Conservation (phyloP, 1,140 invertebrate genomes). For the Drosophila subobscura region DNA sequence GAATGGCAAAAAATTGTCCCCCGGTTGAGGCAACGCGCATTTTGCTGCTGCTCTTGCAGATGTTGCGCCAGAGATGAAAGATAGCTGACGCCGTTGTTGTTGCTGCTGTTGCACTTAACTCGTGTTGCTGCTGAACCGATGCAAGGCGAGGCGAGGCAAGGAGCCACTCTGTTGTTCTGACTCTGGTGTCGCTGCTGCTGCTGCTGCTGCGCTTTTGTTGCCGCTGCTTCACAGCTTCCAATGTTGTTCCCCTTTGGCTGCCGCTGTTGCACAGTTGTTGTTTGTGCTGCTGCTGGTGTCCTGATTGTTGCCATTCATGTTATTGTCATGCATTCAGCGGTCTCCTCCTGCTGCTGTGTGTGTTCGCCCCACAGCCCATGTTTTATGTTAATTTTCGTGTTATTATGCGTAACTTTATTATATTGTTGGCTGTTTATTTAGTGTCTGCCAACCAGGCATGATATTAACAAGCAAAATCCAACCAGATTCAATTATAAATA, state of each 20-base stretch:
- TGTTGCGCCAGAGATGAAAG: slow-evolving; percentile 12
- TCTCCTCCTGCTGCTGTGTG: no score
- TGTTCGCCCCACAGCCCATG: slow-evolving; percentile 11
- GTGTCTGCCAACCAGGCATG: no score
- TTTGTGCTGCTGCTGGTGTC: slow-evolving; percentile 12
- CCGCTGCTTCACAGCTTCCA: not conserved
- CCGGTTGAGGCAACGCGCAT: slow-evolving; percentile 3
- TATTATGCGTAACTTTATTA: slow-evolving; percentile 48
- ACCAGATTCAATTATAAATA: no score
- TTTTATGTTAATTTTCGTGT: slow-evolving; percentile 52
- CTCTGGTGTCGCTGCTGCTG: slow-evolving; percentile 3
- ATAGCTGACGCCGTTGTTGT: slow-evolving; percentile 21
- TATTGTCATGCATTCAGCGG: no score
- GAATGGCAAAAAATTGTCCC: slow-evolving; percentile 40
- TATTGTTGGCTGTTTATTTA: slow-evolving; percentile 30
- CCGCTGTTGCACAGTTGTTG: slow-evolving; percentile 26
- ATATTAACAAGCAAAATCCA: no score
- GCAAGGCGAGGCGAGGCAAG: no score
- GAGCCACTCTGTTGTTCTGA: not conserved
- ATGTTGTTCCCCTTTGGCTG: not conserved
- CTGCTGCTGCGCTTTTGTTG: slow-evolving; percentile 18
- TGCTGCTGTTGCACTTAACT: slow-evolving; percentile 19
- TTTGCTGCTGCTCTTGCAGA: slow-evolving; percentile 6
- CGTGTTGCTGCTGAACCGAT: slow-evolving; percentile 15
- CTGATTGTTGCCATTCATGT: not conserved